Conservation (phyloP, 1,140 invertebrate genomes). For the Gonioctena quinquepunctata region DNA sequence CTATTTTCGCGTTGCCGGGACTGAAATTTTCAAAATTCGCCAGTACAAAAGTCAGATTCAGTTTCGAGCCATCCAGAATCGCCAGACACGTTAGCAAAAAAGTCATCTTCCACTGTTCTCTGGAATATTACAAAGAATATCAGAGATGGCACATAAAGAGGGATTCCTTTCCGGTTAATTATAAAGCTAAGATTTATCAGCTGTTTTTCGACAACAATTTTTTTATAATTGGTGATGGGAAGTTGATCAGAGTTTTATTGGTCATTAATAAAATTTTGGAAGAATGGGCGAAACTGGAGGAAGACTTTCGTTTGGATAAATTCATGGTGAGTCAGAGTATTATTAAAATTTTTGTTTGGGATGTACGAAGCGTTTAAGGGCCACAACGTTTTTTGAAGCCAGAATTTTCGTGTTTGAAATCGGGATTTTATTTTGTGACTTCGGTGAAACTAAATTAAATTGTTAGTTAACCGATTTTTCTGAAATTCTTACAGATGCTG, state of each 20-base stretch:
- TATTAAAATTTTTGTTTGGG: no score
- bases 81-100: not conserved
- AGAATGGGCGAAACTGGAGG: not conserved
- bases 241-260: not conserved
- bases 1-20: not conserved
- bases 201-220: not conserved
- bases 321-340: not conserved
- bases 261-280: not conserved
- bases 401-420: no score
- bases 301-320: not conserved
- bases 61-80: not conserved
- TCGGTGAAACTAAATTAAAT: not conserved
- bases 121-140: not conserved
- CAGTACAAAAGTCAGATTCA: not conserved
- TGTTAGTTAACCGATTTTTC: no score
- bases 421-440: not conserved
- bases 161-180: conserved; percentile 7
- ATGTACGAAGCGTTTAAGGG: no score
- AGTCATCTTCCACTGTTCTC: not conserved
- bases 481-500: no score
- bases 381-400: no score
- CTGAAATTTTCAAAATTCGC: not conserved
- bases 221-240: not conserved
- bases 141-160: conserved; percentile 3
- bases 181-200: not conserved